Evolutionary conservation across 1,140 invertebrate species (phyloP).

Genomic region (Ephestia elutella): DNA sequence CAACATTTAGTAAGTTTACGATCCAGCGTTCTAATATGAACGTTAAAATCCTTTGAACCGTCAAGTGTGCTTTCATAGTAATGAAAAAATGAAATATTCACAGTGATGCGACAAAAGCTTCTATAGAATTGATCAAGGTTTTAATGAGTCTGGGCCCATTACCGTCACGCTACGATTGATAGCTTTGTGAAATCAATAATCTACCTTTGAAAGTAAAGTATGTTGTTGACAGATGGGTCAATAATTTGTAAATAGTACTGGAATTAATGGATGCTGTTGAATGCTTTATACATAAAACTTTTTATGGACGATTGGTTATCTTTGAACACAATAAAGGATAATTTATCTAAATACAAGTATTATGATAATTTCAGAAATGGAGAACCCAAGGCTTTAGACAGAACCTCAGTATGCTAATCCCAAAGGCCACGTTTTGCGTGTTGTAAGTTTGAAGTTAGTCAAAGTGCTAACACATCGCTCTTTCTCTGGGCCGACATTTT

Average conservation of each 20-base stretch:
- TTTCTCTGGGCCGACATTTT: too few relatives aligned
- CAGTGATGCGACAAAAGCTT: slow-evolving; percentile 5
- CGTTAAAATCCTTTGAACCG: not conserved
- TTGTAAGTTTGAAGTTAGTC: too few relatives aligned
- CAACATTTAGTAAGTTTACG: too few relatives aligned
- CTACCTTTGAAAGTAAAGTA: slow-evolving; percentile 1
- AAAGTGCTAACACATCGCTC: too few relatives aligned
- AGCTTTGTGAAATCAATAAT: slow-evolving; percentile 5
- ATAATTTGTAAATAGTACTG: not conserved
- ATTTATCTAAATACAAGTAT: too few relatives aligned
- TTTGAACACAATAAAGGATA: too few relatives aligned
- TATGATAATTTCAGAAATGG: too few relatives aligned
- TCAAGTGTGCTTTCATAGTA: slow-evolving; percentile 5
- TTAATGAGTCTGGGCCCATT: slow-evolving; percentile 5
- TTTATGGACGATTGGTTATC: not conserved
- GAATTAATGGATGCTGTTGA: too few relatives aligned
- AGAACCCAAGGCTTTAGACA: too few relatives aligned
- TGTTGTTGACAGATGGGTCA: not conserved
- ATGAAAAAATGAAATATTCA: slow-evolving; percentile 12
- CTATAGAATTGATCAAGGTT: slow-evolving; percentile 6
- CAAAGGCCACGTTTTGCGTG: too few relatives aligned
- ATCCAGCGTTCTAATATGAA: not conserved
- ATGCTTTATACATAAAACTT: not conserved
- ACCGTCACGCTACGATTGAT: slow-evolving; percentile 10
- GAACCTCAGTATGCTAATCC: too few relatives aligned